Conservation (phyloP, 2,797 vertebrate species). For the Tarsius wallacei region DNA sequence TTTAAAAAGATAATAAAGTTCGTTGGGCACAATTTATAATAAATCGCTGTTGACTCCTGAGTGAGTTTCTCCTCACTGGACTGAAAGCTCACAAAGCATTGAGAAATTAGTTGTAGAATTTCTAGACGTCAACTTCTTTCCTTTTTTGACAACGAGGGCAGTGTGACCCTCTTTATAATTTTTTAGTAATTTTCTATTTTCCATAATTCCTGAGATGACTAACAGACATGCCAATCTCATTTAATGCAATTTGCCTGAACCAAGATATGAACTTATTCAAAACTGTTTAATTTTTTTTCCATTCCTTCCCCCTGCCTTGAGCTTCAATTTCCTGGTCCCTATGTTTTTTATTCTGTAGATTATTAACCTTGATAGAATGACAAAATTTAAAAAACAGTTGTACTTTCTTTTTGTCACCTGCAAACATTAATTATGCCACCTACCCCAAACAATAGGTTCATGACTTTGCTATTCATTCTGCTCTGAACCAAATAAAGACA, state of each 20-base stretch:
- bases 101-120: neutral
- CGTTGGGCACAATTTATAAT: neutral
- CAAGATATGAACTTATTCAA: conserved; percentile 27
- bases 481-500: conserved; percentile 47
- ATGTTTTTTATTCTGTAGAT: conserved; percentile 32
- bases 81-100: neutral
- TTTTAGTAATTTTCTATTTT: conserved; percentile 3
- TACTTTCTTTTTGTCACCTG: neutral
- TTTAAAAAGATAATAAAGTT: neutral
- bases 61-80: neutral
- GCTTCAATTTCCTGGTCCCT: conserved; percentile 45
- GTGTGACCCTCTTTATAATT: neutral
- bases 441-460: neutral
- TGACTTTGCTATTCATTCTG: neutral
- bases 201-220: neutral
- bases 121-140: neutral
- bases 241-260: neutral
- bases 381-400: conserved; percentile 53
- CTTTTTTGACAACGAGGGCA: neutral
- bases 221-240: neutral
- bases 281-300: neutral
- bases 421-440: neutral
- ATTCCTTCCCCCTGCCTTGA: neutral
- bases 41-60: neutral
- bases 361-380: conserved; percentile 56